Percentiles rank a stretch among this genome's conserved stretches.
Evolutionary conservation across 2,113 vertebrate genomes (phyloP).

Genomic region (Oncorhynchus masou): DNA sequence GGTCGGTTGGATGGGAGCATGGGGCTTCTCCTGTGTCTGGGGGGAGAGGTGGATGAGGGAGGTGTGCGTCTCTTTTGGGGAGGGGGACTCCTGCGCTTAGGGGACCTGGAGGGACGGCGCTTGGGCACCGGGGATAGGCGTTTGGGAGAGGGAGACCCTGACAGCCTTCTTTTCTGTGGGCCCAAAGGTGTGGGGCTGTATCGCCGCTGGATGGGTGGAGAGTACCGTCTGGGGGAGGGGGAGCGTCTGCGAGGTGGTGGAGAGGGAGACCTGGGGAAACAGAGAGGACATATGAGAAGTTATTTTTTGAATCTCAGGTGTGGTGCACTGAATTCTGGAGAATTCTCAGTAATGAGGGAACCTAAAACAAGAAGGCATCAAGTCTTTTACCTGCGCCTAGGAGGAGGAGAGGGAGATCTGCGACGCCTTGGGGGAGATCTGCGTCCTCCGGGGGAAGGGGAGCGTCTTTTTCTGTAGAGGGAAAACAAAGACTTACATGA

Average conservation of each 20-base stretch:
- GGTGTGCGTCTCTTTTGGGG: slow-evolving; percentile 83
- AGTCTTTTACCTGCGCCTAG: slow-evolving; percentile 81
- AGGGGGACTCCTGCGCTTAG: slow-evolving; percentile 83
- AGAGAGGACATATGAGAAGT: not conserved
- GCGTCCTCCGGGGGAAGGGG: slow-evolving; percentile 82
- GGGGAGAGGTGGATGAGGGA: slow-evolving; percentile 77
- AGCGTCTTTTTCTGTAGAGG: slow-evolving; percentile 84
- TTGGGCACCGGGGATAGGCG: slow-evolving; percentile 82
- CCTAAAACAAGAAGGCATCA: not conserved
- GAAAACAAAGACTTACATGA: not conserved
- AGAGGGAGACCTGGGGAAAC: slow-evolving; percentile 83
- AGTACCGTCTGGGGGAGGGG: slow-evolving; percentile 87
- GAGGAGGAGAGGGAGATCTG: slow-evolving; percentile 81
- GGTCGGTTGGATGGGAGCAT: slow-evolving; percentile 74
- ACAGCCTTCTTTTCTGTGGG: slow-evolving; percentile 83
- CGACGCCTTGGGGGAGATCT: slow-evolving; percentile 85
- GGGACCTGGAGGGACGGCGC: slow-evolving; percentile 84
- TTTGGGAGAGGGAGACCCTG: slow-evolving; percentile 78
- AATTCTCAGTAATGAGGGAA: not conserved
- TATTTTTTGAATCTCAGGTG: too few relatives aligned
- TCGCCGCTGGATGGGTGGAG: slow-evolving; percentile 91
- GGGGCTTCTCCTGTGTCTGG: slow-evolving; percentile 88
- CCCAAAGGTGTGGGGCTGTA: slow-evolving; percentile 86
- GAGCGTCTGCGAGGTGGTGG: slow-evolving; percentile 88
- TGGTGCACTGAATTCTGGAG: too few relatives aligned